Percentiles rank a stretch among this genome's conserved stretches.
Evolutionary conservation across 2,888 invertebrate genomes (phyloP).

Genomic region (Morpho helenor): DNA sequence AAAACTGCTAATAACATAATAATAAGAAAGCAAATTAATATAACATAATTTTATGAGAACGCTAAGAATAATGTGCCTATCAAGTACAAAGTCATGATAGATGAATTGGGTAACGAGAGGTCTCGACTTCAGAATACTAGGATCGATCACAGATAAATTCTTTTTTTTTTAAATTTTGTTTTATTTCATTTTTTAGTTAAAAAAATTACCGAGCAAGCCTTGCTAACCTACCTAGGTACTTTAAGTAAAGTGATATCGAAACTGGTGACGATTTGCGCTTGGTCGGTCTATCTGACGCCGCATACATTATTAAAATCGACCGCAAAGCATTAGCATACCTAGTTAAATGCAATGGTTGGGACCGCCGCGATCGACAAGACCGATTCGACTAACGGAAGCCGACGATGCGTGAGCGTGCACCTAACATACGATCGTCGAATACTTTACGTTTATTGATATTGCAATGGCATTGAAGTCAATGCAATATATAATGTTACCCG

Average conservation of each 20-base stretch:
- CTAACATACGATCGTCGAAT: slow-evolving; percentile 10
- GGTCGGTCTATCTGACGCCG: slow-evolving; percentile 14
- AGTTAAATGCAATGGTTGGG: slow-evolving; percentile 7
- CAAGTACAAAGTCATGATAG: too few species aligned
- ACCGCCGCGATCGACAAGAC: slow-evolving; percentile 5
- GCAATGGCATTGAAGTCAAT: neutral
- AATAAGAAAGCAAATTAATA: too few species aligned
- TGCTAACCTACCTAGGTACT: neutral
- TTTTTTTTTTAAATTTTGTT: too few species aligned
- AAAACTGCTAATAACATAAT: too few species aligned
- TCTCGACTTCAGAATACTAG: too few species aligned
- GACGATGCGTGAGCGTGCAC: slow-evolving; percentile 9
- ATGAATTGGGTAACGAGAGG: too few species aligned
- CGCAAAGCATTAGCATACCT: slow-evolving; percentile 33
- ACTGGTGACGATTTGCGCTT: slow-evolving; percentile 7
- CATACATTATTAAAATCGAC: slow-evolving; percentile 49
- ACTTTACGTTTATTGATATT: slow-evolving; percentile 3
- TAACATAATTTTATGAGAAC: too few species aligned
- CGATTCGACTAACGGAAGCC: slow-evolving; percentile 2
- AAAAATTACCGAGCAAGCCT: too few species aligned
- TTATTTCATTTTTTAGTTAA: too few species aligned
- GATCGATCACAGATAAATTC: too few species aligned
- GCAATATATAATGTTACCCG: too few species aligned
- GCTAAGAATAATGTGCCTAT: too few species aligned
- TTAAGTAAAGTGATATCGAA: slow-evolving; percentile 4